These are phyloP conservation scores for Chorisops tibialis DNA, from an alignment of 2,888 invertebrate genomes.

Conservation along the genomic window DNA sequence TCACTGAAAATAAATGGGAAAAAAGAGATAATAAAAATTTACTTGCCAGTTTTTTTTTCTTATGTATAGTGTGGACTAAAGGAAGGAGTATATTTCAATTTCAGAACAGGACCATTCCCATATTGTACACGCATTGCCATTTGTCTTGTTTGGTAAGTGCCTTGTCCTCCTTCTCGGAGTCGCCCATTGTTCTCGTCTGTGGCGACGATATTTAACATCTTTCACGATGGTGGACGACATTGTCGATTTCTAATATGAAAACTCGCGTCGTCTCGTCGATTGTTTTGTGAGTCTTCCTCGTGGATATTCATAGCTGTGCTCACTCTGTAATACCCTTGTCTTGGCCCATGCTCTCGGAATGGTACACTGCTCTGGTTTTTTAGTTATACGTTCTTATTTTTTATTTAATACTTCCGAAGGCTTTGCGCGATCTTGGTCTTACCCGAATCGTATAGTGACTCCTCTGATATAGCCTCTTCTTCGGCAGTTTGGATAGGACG, in stretches of 20 bases:
- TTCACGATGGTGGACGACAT: neutral
- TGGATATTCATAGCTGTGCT: no score
- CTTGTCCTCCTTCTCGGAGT: conserved; percentile 16
- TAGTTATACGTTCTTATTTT: no score
- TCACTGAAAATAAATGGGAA: conserved; percentile 68
- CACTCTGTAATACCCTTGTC: no score
- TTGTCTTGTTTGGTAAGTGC: conserved; percentile 22
- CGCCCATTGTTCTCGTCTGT: conserved; percentile 11
- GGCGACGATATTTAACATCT: conserved; percentile 6
- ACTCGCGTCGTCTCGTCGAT: conserved; percentile 11
- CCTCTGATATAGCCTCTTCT: no score
- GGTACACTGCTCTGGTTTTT: conserved; percentile 10
- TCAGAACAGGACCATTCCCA: conserved; percentile 15
- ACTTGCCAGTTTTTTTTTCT: neutral
- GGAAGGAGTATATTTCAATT: no score
- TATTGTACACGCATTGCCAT: conserved; percentile 36
- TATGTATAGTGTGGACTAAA: neutral
- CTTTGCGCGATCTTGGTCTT: no score
- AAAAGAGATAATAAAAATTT: conserved; percentile 1
- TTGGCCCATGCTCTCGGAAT: no score
- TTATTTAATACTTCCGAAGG: no score
- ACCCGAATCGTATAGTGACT: no score
- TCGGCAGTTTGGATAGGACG: no score
- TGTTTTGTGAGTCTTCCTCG: conserved; percentile 2
- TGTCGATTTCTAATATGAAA: conserved; percentile 12